Evolutionary conservation across 2,888 invertebrate genomes (phyloP).

Genomic region (Acanthosepion esculentum): DNA sequence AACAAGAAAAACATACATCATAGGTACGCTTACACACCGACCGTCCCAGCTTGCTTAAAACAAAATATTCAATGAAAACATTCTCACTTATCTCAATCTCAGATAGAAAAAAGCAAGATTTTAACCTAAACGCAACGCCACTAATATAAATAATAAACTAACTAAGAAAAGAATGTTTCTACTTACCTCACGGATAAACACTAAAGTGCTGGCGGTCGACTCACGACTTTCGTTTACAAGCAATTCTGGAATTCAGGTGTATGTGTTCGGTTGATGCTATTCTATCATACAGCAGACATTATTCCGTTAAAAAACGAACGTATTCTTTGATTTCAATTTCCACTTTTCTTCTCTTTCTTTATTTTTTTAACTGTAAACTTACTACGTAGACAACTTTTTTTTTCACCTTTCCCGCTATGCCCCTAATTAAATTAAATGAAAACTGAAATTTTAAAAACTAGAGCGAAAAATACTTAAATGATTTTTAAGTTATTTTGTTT

Average conservation of each 20-base stretch:
- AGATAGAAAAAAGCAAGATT: background rate
- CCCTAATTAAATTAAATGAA: background rate
- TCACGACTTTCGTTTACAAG: background rate
- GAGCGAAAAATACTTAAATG: background rate
- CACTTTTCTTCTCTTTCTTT: background rate
- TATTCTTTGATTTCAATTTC: background rate
- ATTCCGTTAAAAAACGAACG: background rate
- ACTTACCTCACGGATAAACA: background rate
- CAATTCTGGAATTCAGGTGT: background rate
- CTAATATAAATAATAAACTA: background rate
- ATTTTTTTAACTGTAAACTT: background rate
- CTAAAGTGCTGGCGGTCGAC: constrained; percentile 25
- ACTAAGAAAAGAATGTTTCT: background rate
- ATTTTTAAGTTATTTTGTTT: background rate
- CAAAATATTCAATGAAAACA: background rate
- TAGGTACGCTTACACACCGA: background rate
- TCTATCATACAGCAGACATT: background rate
- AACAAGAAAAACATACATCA: background rate
- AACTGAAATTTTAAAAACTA: no score
- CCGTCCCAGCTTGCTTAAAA: constrained; percentile 33
- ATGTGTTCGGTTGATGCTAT: background rate
- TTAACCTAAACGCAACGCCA: background rate
- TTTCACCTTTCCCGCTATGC: background rate
- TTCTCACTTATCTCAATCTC: background rate
- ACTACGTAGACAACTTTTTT: constrained; percentile 15